Base-by-base conservation (phyloP, 2,888 invertebrate genomes). In the Apantesis nais region DNA sequence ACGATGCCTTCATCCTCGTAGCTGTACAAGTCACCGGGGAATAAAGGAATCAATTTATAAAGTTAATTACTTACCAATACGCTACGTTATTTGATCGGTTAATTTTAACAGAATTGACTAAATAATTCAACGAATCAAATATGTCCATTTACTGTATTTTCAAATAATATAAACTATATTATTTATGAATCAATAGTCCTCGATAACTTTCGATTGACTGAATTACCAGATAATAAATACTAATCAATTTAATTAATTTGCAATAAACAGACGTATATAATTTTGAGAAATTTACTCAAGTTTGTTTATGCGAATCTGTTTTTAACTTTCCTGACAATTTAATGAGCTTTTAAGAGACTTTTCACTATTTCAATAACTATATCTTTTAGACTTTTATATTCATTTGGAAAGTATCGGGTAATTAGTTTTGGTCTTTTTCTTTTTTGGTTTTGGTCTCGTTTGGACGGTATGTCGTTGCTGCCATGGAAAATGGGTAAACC, bases 111-210 rank as follows among this genome's bases (percentile, higher is more conserved):
- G 78, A 82, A 75, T 78, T 76, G 75, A 73, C 77, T 78, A 83
- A 86, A 86, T 84, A 83, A 83, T 85, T 83, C 75, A 78, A 72
- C 73, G 73, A 76, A 78, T 80, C 78, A 78, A 82, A 83, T 78
- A 80, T 77, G 71, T 74, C 77, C 70, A 74, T 73, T 82, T 79
- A 78, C 37, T 68, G 71, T 72, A 74, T 78, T 72, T 52, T 75
- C 67, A 78, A 77, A 77, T 74, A 67, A 72, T 74, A 78, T 74
- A 71, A 66, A 65, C 41, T 74, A 67, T 29, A 74, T 72, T 67
- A 70, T 62, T 68, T 62, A 72, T 74, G 70, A 62, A 75, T 80
- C 74, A 72, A 73, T 63, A 70, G 9, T 65, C 8, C 12, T 34
- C n/a, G 48, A 48, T 34, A 22, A 58, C 39, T 66, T 25, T 14